Base-by-base conservation (phyloP, 92 coral and sea anemone genomes). In the Montipora capitata region DNA sequence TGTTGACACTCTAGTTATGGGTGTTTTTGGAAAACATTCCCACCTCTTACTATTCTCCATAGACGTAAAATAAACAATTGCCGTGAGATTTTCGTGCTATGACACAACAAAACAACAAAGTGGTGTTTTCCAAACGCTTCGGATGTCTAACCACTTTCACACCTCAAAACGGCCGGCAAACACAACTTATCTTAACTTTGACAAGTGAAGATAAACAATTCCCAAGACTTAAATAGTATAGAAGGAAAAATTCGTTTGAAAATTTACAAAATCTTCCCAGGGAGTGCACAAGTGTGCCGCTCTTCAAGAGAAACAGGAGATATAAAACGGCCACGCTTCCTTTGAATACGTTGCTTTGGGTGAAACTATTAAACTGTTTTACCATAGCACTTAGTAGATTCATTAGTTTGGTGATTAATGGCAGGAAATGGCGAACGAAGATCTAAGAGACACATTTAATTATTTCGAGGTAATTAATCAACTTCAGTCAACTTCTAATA, bases 401-500 rank as follows among this genome's bases (percentile, higher is more conserved):
- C 87, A 71, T 83, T 54, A 66, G 56, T 49, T 17, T 41, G 76
- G 76, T 85, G 89, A 85, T 85, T 85, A 85, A 85, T 85, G 67
- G 76, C 89, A 85, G 89, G 89, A 85, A 85, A 52, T 85, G 56
- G 83, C 56, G 54, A 66, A 85, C 72, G 81, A 73, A 59, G 72
- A 59, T 40, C 71, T 83, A 83, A 83, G 72, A 73, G 70, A 83
- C 72, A 83, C 70, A 83, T 72, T 72, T 57, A 72, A 56, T 67
- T 83, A 79, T 20, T 59, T 52, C 63, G 85, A 11, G 63, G 87
- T 44, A 72, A 83, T 83, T 72, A 83, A 83, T 83, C 80, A 83
- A 83, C 79, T 57, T 58, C 71, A 83, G 59, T 83, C 80, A 83
- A 83, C 79, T 57, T 42, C 59, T 83, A 83, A 83, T 59, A 59